Evolutionary conservation across 2,113 vertebrate genomes (phyloP), one percentile per base, ranked within the genome.

Genomic region (Hyaena hyaena): DNA sequence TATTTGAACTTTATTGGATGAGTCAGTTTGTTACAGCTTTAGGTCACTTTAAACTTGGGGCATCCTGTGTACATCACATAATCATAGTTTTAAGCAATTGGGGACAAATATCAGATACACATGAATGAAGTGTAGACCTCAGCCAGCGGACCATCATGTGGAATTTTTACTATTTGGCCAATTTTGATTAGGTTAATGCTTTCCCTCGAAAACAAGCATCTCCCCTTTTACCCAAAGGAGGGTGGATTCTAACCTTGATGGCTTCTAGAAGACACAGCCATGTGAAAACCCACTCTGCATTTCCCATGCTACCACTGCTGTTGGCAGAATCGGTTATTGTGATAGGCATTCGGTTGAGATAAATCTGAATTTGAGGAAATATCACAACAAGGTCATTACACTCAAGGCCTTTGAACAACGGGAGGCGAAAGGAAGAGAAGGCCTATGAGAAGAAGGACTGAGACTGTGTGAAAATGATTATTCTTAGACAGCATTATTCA

Each of bases 61-160:
- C 99, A 99, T 99, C 99, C 99, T 99, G 99, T 99, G 99, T 99
- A 99, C 99, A 99, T 99, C 99, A 96, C 98, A 97, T 98, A 98
- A 98, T 98, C 97, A 97, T 77, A 88, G 50, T 98, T 98, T 97
- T 96, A 87, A 97, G 81, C 76, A 83, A 93, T 53, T 98, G 61
- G 80, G 96, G 98, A 98, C 77, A 91, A 98, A 98, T 96, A 97
- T 80, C 79, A n/a, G 83, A 84, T 28, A 45, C 87, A 80, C 65
- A 50, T 85, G 39, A 98, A 96, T 97, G 88, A 97, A 97, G 33
- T 82, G 61, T 77, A 50, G 96, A 96, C 97, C 63, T 98, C 95
- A 98, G 79, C 55, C 10, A 93, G 24, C 91, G 95, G 97, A 81
- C 79, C 82, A 24, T 31, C 24, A 19, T 28, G n/a, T 31, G 39